Conservation (phyloP, 2,888 invertebrate genomes). For the Sesamia inferens region DNA sequence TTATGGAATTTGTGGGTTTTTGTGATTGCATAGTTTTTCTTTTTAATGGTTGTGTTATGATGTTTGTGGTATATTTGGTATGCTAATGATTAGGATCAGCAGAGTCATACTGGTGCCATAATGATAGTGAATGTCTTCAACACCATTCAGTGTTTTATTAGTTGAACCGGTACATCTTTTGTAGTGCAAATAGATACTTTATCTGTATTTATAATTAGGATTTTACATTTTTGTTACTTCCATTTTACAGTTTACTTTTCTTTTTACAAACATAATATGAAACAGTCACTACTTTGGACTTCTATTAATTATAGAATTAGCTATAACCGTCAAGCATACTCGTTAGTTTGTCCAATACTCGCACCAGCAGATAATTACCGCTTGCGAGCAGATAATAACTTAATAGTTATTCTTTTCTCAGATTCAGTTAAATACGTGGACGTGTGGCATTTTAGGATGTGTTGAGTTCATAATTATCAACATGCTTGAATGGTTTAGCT, state of each 20-base stretch:
- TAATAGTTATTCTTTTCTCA: conserved; percentile 50
- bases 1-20: conserved; percentile 37
- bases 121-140: not conserved
- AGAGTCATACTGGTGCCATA: not conserved
- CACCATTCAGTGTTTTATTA: not conserved
- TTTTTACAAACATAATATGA: not conserved
- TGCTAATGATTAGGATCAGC: conserved; percentile 11
- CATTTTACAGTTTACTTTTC: not conserved
- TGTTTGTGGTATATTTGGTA: not conserved
- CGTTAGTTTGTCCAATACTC: conserved; percentile 36
- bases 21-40: not conserved
- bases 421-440: conserved; percentile 30
- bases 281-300: conserved; percentile 14
- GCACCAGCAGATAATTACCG: conserved; percentile 37
- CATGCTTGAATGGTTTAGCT: conserved; percentile 21
- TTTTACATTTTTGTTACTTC: not conserved
- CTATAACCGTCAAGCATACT: not conserved
- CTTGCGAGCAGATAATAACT: conserved; percentile 54
- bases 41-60: conserved; percentile 10
- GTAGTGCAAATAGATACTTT: not conserved
- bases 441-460: conserved; percentile 32
- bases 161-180: not conserved
- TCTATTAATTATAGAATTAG: conserved; percentile 31
- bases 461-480: conserved; percentile 35
- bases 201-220: not conserved